Evolutionary conservation across 2,113 vertebrate genomes (phyloP).

Genomic region (Gobiocypris rarus): DNA sequence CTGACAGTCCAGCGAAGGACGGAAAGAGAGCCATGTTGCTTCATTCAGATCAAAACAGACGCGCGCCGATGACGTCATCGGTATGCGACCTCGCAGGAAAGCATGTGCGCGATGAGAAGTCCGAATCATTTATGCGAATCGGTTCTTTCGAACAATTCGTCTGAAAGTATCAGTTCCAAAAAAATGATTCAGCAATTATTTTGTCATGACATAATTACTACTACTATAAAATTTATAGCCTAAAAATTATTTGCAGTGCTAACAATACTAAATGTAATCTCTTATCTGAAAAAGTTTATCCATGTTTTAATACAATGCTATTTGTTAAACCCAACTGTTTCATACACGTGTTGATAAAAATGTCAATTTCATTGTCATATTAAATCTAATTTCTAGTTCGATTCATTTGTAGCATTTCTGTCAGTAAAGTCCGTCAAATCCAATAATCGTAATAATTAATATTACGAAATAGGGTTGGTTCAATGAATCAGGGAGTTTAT

Average conservation of each 20-base stretch:
- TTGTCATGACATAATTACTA: background rate
- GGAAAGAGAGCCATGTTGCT: slow-evolving; percentile 63
- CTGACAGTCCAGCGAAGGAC: slow-evolving; percentile 50
- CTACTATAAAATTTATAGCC: too few species aligned
- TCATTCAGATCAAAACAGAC: slow-evolving; percentile 42
- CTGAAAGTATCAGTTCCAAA: background rate
- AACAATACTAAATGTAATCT: background rate
- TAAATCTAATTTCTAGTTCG: background rate
- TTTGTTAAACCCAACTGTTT: background rate
- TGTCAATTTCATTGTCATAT: background rate
- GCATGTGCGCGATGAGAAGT: too few species aligned
- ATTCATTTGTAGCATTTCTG: background rate
- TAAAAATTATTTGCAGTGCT: background rate
- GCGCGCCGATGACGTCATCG: slow-evolving; percentile 44
- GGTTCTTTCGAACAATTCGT: background rate
- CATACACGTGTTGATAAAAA: background rate
- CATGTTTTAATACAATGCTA: background rate
- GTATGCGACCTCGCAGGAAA: background rate
- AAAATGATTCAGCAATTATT: background rate
- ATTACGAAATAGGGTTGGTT: background rate
- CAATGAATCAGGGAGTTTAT: background rate
- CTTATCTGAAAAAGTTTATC: background rate
- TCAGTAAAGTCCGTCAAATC: background rate
- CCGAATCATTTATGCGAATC: background rate
- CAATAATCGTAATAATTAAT: background rate